Percentiles rank a stretch among this genome's conserved stretches.
phyloP scores from a whole-genome alignment of 1,140 invertebrate genomes.

The Drosophila asahinai region DNA sequence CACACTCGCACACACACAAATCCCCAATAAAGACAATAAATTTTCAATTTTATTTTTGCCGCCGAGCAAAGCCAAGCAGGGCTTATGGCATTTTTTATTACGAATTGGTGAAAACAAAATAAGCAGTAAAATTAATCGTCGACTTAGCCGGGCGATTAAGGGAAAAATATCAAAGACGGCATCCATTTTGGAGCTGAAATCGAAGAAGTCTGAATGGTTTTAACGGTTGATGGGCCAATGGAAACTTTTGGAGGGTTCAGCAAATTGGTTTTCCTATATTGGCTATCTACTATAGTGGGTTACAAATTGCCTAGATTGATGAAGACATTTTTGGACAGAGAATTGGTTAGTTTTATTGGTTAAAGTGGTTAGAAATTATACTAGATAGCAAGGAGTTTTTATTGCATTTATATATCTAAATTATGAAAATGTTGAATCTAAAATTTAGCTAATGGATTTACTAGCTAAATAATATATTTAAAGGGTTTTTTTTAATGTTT shows the following conservation, averaged over 20 bases:
- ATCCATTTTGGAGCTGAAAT: constrained; percentile 51
- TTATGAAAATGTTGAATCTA: not conserved
- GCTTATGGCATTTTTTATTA: constrained; percentile 64
- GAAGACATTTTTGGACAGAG: not conserved
- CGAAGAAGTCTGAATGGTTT: constrained; percentile 23
- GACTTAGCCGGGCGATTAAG: constrained; percentile 65
- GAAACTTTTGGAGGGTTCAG: constrained; percentile 19
- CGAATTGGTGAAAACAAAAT: constrained; percentile 76
- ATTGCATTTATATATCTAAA: not conserved
- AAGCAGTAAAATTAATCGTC: constrained; percentile 81
- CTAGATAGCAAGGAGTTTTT: not conserved
- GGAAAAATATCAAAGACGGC: constrained; percentile 55
- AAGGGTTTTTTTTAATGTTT: too few species aligned
- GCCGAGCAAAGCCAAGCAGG: constrained; percentile 32
- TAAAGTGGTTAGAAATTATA: not conserved
- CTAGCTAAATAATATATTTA: too few species aligned
- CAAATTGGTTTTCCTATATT: constrained; percentile 6
- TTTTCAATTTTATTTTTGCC: constrained; percentile 77
- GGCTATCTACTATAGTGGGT: constrained; percentile 20
- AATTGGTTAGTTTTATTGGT: not conserved
- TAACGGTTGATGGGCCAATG: not conserved
- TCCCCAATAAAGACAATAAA: constrained; percentile 72
- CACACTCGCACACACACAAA: constrained; percentile 11
- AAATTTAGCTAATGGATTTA: not conserved
- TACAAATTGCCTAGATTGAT: constrained; percentile 16